Evolutionary conservation across 2,113 vertebrate species (phyloP).

Genomic region (Mus musculus): DNA sequence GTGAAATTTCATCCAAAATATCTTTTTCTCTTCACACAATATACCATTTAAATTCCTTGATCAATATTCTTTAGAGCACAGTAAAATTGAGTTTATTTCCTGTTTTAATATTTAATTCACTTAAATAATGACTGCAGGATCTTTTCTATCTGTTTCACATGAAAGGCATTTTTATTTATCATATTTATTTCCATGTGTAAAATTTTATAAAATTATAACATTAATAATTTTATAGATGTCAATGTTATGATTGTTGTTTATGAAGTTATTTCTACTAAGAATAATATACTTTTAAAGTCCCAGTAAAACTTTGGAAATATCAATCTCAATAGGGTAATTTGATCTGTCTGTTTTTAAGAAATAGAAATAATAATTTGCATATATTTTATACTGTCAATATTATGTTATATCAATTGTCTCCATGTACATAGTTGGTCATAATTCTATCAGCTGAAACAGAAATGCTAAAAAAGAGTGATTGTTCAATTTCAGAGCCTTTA

Average conservation of each 20-base stretch:
- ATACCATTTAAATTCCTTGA: constrained; percentile 21
- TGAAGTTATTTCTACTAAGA: constrained; percentile 13
- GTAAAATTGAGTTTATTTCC: neutral
- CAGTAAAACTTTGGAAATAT: neutral
- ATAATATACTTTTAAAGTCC: neutral
- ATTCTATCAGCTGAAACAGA: constrained; percentile 32
- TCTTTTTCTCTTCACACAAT: constrained; percentile 21
- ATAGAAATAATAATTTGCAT: neutral
- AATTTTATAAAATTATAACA: constrained; percentile 5
- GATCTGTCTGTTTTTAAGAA: neutral
- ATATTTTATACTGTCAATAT: neutral
- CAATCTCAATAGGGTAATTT: neutral
- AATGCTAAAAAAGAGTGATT: neutral
- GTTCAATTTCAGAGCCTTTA: neutral
- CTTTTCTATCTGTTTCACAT: neutral
- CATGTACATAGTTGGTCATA: neutral
- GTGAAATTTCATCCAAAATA: constrained; percentile 27
- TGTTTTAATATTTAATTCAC: constrained; percentile 38
- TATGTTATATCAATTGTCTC: neutral
- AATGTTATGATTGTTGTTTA: neutral
- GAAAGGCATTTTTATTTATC: neutral
- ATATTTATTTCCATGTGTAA: neutral
- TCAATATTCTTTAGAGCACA: neutral
- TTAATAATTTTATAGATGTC: neutral
- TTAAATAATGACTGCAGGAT: neutral